phyloP scores from a whole-genome alignment of 1,140 invertebrate species.

The Contarinia nasturtii region DNA sequence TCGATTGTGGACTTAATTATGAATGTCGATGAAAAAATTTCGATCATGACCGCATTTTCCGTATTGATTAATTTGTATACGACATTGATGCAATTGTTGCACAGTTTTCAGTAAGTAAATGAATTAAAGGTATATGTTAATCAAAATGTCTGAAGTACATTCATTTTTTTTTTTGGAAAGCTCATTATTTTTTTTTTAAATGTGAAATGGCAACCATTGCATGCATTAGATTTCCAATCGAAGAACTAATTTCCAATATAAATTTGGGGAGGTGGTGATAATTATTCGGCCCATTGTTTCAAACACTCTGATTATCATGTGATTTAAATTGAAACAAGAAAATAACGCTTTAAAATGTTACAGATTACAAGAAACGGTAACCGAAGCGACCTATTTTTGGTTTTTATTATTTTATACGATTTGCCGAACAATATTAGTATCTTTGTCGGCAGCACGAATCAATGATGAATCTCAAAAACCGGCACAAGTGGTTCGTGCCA shows the following conservation, averaged over 20 bases:
- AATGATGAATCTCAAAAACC: slow-evolving; percentile 2
- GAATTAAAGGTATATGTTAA: background rate
- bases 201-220: background rate
- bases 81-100: background rate
- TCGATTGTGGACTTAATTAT: background rate
- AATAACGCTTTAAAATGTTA: background rate
- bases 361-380: background rate
- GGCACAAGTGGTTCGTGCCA: background rate
- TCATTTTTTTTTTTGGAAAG: background rate
- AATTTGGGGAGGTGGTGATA: no score
- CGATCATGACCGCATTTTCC: background rate
- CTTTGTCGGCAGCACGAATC: background rate
- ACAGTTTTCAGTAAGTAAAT: slow-evolving; percentile 2
- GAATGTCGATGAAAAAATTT: background rate
- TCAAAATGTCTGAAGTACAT: background rate
- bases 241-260: background rate
- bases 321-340: background rate
- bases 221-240: background rate
- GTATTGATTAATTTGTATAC: background rate
- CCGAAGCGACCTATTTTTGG: background rate
- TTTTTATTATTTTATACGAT: background rate
- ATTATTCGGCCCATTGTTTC: no score
- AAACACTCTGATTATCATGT: background rate
- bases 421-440: background rate
- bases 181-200: background rate